phyloP scores from a whole-genome alignment of 1,140 invertebrate genomes.

The Neomicropteryx cornuta region DNA sequence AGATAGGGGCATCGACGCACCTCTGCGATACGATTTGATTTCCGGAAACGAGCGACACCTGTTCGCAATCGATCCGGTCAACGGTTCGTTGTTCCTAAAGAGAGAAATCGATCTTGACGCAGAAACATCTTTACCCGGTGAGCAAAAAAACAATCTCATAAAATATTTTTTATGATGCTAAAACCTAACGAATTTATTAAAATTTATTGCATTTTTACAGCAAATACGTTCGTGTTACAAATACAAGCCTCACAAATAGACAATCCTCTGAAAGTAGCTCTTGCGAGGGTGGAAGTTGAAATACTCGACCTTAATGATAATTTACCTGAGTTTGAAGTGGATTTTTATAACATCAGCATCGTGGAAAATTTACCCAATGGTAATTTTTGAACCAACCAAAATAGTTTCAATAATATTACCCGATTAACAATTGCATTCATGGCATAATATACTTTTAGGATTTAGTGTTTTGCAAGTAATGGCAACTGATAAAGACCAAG shows the following conservation, averaged over 20 bases:
- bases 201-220: conserved; percentile 20
- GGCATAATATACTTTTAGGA: conserved; percentile 28
- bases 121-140: conserved; percentile 47
- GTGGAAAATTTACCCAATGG: conserved; percentile 84
- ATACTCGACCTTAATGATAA: conserved; percentile 76
- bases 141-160: conserved; percentile 2
- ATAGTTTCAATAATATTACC: too few relatives aligned
- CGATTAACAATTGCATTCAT: conserved; percentile 51
- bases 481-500: conserved; percentile 68
- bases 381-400: too few relatives aligned
- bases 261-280: conserved; percentile 61
- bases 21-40: conserved; percentile 61
- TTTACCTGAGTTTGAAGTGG: conserved; percentile 73
- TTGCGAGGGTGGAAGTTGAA: conserved; percentile 65
- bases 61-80: conserved; percentile 59
- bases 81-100: conserved; percentile 64
- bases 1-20: conserved; percentile 55
- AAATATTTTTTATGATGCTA: neutral
- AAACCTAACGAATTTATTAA: neutral
- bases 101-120: conserved; percentile 68
- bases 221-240: conserved; percentile 64
- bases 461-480: conserved; percentile 75
- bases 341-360: conserved; percentile 83
- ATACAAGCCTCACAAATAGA: conserved; percentile 67
- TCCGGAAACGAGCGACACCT: conserved; percentile 61